Percentiles rank a stretch among this genome's conserved stretches.
These are phyloP conservation scores for Rhyacophila brunnea DNA, from an alignment of 1,140 invertebrate species.

Conservation along the genomic window DNA sequence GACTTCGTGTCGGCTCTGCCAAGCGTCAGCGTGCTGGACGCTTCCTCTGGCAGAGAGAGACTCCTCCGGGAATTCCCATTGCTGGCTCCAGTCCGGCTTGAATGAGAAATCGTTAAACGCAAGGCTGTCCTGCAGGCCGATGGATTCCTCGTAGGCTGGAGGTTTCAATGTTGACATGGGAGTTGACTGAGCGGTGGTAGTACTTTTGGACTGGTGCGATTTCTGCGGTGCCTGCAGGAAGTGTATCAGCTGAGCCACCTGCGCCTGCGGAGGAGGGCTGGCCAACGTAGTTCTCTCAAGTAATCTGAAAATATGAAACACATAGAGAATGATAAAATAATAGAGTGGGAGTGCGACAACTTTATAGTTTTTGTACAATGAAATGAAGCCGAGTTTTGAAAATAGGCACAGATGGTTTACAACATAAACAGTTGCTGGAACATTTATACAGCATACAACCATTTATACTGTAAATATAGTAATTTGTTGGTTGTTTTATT, in stretches of 20 bases:
- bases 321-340: no score
- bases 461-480: no score
- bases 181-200: constrained; percentile 49
- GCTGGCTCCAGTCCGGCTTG: constrained; percentile 53
- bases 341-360: no score
- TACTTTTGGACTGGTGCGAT: constrained; percentile 40
- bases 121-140: constrained; percentile 46
- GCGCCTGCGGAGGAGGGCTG: constrained; percentile 46
- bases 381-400: no score
- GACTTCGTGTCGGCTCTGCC: constrained; percentile 49
- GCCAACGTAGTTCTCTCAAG: constrained; percentile 69
- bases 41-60: constrained; percentile 44
- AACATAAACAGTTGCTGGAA: no score
- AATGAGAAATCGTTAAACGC: constrained; percentile 47
- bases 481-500: no score
- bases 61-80: constrained; percentile 52
- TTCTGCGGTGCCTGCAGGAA: constrained; percentile 61
- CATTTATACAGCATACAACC: no score
- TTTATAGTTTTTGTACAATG: no score
- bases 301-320: constrained; percentile 45
- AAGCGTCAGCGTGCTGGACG: constrained; percentile 60
- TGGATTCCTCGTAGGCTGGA: constrained; percentile 46
- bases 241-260: constrained; percentile 63
- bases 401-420: no score
- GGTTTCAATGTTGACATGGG: constrained; percentile 61